Conservation (phyloP, 2,888 invertebrate species). For the Philaethria dido region DNA sequence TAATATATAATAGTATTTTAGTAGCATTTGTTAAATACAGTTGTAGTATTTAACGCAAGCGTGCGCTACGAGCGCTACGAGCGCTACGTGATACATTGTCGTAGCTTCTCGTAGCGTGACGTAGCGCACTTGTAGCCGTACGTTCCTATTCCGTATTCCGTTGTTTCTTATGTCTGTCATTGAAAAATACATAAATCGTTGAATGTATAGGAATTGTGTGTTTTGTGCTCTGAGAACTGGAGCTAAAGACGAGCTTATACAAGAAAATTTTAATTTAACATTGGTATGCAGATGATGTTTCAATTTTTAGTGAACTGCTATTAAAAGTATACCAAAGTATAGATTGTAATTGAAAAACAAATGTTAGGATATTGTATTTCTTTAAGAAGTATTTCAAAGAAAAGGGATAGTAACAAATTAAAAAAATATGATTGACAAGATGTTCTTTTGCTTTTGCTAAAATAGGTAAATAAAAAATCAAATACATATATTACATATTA, state of each 20-base stretch:
- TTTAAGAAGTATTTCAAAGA: too few species aligned
- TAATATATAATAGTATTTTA: too few species aligned
- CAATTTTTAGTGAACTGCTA: background rate
- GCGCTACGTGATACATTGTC: background rate
- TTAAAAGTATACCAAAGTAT: background rate
- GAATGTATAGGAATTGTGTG: slow-evolving; percentile 1
- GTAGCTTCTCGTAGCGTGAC: slow-evolving; percentile 8
- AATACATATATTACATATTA: too few species aligned
- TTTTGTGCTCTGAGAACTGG: background rate
- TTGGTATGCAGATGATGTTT: too few species aligned
- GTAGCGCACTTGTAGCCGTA: slow-evolving; percentile 4
- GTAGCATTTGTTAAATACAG: too few species aligned
- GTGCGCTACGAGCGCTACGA: background rate
- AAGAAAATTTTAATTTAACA: background rate
- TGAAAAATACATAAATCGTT: slow-evolving; percentile 7
- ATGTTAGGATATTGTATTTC: too few species aligned
- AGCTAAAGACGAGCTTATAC: background rate
- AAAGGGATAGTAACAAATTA: too few species aligned
- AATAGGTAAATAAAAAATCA: too few species aligned
- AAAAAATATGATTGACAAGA: too few species aligned
- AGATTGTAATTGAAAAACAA: background rate
- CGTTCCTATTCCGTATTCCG: slow-evolving; percentile 1
- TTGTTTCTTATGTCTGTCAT: background rate
- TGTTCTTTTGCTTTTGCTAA: too few species aligned
- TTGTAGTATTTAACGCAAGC: background rate